Percentiles rank a stretch among this genome's conserved stretches.
These are phyloP conservation scores for Synergus itoensis DNA, from an alignment of 2,888 invertebrate species.

Conservation along the genomic window DNA sequence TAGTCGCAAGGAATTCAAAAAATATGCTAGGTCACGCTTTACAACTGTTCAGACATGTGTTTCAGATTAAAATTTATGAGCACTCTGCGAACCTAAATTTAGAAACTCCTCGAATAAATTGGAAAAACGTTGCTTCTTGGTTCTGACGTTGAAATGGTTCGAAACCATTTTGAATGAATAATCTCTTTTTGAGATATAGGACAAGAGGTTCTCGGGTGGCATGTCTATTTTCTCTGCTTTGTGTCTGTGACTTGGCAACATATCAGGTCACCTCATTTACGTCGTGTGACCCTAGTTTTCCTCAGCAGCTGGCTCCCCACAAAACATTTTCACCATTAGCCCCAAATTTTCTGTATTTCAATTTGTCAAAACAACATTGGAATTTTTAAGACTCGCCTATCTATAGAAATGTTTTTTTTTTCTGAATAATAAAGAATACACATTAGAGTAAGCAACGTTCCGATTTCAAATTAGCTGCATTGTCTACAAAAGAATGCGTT, in stretches of 20 bases:
- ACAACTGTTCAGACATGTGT: not conserved
- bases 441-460: not conserved
- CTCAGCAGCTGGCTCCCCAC: conserved; percentile 4
- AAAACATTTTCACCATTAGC: conserved; percentile 3
- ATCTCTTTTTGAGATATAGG: conserved; percentile 20
- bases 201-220: conserved; percentile 25
- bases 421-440: not conserved
- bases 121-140: conserved; percentile 31
- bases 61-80: conserved; percentile 39
- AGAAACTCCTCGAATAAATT: conserved; percentile 20
- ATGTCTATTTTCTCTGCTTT: conserved; percentile 32
- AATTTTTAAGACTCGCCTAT: not conserved
- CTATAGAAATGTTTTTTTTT: not conserved
- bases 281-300: conserved; percentile 35
- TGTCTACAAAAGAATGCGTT: conserved; percentile 33
- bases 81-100: conserved; percentile 22
- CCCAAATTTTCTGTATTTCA: not conserved
- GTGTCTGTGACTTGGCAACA: conserved; percentile 40
- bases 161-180: conserved; percentile 38
- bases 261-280: conserved; percentile 56
- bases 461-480: not conserved
- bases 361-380: conserved; percentile 8
- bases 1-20: not conserved
- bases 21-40: conserved; percentile 6
- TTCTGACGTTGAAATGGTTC: conserved; percentile 12